A percentile compares a stretch with the other conserved stretches of the same genome.
Evolutionary conservation across 2,888 invertebrate genomes (phyloP).

Genomic region (Rotaria socialis): DNA sequence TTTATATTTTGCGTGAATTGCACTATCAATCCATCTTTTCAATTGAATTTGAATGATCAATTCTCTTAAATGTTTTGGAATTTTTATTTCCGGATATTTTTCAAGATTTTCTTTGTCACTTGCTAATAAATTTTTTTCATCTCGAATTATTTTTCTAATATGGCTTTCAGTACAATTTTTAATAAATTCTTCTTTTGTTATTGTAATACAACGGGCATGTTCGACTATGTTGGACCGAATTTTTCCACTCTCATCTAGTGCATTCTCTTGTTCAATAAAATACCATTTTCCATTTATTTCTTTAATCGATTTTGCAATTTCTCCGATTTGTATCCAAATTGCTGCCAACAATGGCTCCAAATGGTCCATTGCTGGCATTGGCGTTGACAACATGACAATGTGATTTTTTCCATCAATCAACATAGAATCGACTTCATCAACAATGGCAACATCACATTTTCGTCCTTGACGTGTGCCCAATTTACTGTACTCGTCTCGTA

Average conservation of each 20-base stretch:
- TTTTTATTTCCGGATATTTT: conserved; percentile 1
- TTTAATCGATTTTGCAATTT: neutral
- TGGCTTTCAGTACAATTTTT: neutral
- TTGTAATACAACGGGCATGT: neutral
- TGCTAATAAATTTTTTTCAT: neutral
- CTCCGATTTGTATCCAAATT: conserved; percentile 44
- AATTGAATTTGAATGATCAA: neutral
- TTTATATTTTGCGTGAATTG: neutral
- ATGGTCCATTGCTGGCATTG: conserved; percentile 46
- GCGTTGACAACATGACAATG: conserved; percentile 12
- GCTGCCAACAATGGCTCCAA: conserved; percentile 44
- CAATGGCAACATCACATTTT: conserved; percentile 38
- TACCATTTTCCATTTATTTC: neutral
- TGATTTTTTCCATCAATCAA: conserved; percentile 42
- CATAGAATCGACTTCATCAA: conserved; percentile 48
- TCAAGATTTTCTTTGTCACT: neutral
- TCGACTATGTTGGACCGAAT: neutral
- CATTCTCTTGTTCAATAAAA: neutral
- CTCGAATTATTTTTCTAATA: neutral
- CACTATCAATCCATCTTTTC: conserved; percentile 3
- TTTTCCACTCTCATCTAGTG: neutral
- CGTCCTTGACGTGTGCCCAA: conserved; percentile 5
- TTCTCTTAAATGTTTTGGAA: neutral
- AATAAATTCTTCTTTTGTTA: neutral
- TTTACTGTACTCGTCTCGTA: conserved; percentile 41